These are phyloP conservation scores for Rhynchotus rufescens DNA, from an alignment of 2,797 vertebrate species.

Conservation along the genomic window DNA sequence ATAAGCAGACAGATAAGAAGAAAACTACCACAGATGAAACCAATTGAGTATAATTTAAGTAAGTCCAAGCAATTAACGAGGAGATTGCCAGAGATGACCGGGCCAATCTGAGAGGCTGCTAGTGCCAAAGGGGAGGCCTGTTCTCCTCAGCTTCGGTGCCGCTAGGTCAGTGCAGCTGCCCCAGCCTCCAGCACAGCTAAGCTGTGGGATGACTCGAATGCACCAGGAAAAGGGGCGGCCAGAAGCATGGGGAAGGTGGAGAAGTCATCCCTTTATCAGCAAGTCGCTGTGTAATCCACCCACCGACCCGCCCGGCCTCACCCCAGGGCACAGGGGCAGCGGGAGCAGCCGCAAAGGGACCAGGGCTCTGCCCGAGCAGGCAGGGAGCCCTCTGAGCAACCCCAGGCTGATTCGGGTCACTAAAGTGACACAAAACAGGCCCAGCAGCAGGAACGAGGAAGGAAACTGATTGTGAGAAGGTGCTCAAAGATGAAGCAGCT, in stretches of 20 bases:
- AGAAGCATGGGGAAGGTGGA: neutral
- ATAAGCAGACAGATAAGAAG: neutral
- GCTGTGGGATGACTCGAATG: accelerated
- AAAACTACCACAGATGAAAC: neutral
- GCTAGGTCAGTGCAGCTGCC: accelerated
- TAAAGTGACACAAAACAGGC: neutral
- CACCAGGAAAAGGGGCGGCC: neutral
- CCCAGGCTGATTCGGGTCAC: accelerated
- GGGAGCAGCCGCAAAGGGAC: neutral
- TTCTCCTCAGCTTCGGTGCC: neutral
- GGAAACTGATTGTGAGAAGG: neutral
- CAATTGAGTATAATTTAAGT: neutral
- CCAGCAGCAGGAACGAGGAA: neutral
- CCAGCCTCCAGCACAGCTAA: neutral
- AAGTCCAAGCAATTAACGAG: neutral
- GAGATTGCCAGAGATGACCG: neutral
- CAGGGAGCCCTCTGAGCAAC: accelerated
- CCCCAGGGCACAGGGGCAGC: neutral
- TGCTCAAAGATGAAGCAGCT: neutral
- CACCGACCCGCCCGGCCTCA: neutral
- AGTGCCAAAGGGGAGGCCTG: no score
- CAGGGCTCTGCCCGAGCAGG: neutral
- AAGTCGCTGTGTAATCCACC: neutral
- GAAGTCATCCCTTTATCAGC: neutral
- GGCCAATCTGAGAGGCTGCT: neutral